phyloP scores from a whole-genome alignment of 2,888 invertebrate genomes.

The Zhuqinia jingwanae region DNA sequence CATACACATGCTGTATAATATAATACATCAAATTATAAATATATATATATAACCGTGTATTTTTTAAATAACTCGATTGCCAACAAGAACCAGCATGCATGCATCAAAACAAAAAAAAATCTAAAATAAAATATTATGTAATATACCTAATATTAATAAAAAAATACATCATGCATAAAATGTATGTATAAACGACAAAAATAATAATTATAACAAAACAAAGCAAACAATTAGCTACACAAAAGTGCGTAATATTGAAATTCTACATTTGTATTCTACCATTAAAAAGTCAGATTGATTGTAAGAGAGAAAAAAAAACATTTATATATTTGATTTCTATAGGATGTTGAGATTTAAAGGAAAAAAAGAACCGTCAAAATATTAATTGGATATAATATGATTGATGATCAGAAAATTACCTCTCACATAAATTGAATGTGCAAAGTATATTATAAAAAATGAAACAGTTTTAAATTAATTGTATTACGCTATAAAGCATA shows the following conservation, averaged over 20 bases:
- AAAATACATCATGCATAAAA: too few species aligned
- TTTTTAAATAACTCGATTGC: slow-evolving; percentile 46
- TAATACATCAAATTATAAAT: not conserved
- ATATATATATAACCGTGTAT: slow-evolving; percentile 30
- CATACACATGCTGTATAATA: not conserved
- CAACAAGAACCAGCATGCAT: slow-evolving; percentile 39
- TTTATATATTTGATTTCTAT: not conserved
- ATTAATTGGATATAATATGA: not conserved
- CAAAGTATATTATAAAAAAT: not conserved
- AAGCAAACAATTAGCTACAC: too few species aligned
- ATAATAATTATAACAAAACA: too few species aligned
- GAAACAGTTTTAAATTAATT: not conserved
- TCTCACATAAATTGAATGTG: not conserved
- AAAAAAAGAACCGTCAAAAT: not conserved
- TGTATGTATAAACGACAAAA: too few species aligned
- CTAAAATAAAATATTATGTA: not conserved
- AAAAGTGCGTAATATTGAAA: slow-evolving; percentile 14
- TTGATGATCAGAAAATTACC: not conserved
- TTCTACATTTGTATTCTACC: slow-evolving; percentile 18
- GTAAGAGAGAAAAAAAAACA: too few species aligned
- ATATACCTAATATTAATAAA: not conserved
- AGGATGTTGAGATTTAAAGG: slow-evolving; percentile 31
- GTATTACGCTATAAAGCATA: too few species aligned
- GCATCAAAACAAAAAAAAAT: slow-evolving; percentile 13
- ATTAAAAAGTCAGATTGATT: not conserved